Conservation (phyloP, 2,888 invertebrate genomes). For the Drosophila eohydei region DNA sequence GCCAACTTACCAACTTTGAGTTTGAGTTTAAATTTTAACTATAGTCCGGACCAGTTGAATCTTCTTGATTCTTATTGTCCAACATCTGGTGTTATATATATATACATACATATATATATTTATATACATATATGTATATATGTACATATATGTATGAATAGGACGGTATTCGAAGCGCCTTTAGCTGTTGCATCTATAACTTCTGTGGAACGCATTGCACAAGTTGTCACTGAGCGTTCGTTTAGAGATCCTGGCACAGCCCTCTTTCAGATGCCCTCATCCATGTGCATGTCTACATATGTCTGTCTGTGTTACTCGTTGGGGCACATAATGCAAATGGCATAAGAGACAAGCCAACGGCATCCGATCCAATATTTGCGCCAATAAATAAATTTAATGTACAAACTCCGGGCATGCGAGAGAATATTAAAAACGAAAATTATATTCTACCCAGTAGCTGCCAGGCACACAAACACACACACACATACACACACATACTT, state of each 20-base stretch:
- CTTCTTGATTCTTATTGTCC: conserved; percentile 16
- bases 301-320: conserved; percentile 34
- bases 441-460: conserved; percentile 73
- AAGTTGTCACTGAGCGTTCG: conserved; percentile 43
- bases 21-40: conserved; percentile 14
- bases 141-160: background rate
- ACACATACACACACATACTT: conserved; percentile 14
- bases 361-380: conserved; percentile 82
- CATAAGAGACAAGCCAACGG: conserved; percentile 53
- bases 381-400: conserved; percentile 83
- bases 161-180: conserved; percentile 5
- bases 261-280: conserved; percentile 1
- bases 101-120: no score
- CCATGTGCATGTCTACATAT: conserved; percentile 7
- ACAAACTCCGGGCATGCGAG: conserved; percentile 75
- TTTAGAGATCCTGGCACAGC: conserved; percentile 24
- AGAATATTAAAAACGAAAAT: conserved; percentile 83
- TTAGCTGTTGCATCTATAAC: conserved; percentile 25
- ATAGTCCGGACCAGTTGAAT: conserved; percentile 35
- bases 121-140: background rate
- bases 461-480: conserved; percentile 33
- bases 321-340: conserved; percentile 68
- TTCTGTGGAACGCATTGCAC: conserved; percentile 32
- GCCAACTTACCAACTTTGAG: conserved; percentile 13
- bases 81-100: conserved; percentile 19